A percentile compares a stretch with the other conserved stretches of the same genome.
Conservation (phyloP, 2,797 vertebrate species). For the Florisuga fusca region DNA sequence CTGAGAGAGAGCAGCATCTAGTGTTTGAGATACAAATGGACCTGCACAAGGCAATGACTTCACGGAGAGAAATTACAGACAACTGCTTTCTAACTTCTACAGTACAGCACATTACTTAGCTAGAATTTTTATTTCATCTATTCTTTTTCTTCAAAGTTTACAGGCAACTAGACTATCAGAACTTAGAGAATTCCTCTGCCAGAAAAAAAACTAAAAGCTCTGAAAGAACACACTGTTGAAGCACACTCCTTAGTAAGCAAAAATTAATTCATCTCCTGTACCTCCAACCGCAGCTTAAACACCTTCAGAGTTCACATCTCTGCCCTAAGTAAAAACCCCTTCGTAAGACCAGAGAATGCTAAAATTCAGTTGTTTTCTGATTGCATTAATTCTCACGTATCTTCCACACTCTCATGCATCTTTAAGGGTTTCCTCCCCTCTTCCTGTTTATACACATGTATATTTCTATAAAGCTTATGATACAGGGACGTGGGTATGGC, state of each 20-base stretch:
- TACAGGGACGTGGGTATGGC: not conserved
- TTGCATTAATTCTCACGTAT: rapidly evolving
- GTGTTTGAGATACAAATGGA: not conserved
- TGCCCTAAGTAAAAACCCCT: not conserved
- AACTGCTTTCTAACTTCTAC: not conserved
- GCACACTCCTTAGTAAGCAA: not conserved
- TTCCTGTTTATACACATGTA: rapidly evolving
- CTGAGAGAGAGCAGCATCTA: not conserved
- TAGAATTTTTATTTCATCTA: not conserved
- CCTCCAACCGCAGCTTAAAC: rapidly evolving
- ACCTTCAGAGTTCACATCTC: not conserved
- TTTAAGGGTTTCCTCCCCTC: not conserved
- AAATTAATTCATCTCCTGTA: not conserved
- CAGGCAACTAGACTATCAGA: not conserved
- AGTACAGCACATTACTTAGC: not conserved
- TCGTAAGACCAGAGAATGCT: not conserved
- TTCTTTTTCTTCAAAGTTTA: not conserved
- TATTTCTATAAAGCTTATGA: not conserved
- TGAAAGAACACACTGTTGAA: not conserved
- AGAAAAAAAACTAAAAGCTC: not conserved
- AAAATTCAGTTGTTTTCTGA: not conserved
- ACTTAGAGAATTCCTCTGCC: not conserved
- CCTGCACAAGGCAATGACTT: not conserved
- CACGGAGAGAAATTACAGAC: not conserved
- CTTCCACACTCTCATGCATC: not conserved